Conservation (phyloP, 2,888 invertebrate genomes). For the Drosophila meridiana region DNA sequence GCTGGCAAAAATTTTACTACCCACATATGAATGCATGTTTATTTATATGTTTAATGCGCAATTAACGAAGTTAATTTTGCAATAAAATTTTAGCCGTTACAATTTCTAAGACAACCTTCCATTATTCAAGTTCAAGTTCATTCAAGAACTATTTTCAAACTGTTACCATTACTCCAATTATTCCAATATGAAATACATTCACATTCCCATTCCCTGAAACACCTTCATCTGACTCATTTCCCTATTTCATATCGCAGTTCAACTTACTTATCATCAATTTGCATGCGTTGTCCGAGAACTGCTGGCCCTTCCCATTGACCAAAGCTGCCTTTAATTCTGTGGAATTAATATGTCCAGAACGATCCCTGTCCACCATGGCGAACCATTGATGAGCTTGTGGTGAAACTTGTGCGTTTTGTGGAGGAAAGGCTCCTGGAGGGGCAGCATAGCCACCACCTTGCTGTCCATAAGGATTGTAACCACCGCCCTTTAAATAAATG, state of each 20-base stretch:
- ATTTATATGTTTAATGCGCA: conserved; percentile 6
- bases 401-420: conserved; percentile 86
- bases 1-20: conserved; percentile 26
- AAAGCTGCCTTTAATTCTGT: conserved; percentile 92
- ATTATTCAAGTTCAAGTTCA: no score
- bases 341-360: conserved; percentile 92
- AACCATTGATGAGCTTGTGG: conserved; percentile 95
- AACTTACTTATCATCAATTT: conserved; percentile 90
- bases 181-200: not conserved
- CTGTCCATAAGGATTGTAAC: conserved; percentile 75
- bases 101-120: not conserved
- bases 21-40: not conserved
- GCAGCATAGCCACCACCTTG: conserved; percentile 76
- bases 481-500: conserved; percentile 60
- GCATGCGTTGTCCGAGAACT: conserved; percentile 91
- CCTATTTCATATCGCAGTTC: not conserved
- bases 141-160: not conserved
- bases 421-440: conserved; percentile 83
- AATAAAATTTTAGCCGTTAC: not conserved
- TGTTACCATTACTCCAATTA: not conserved
- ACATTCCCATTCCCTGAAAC: not conserved
- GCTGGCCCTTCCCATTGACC: conserved; percentile 93
- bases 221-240: conserved; percentile 35
- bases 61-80: not conserved
- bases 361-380: conserved; percentile 92